phyloP scores from a whole-genome alignment of 2,797 vertebrate genomes.

The Myotis pilosus region DNA sequence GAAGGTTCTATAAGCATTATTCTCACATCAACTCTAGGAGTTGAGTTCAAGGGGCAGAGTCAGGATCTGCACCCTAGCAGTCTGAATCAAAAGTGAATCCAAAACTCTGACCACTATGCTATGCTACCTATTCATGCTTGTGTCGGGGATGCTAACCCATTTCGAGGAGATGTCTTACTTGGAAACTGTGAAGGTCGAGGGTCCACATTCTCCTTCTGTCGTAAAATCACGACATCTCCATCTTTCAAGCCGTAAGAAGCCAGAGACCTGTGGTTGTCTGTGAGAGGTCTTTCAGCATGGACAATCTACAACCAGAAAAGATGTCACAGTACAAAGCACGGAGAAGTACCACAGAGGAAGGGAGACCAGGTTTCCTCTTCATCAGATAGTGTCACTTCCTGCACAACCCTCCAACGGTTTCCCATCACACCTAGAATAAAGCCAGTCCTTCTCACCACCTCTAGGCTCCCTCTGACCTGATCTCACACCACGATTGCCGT shows the following conservation, averaged over 20 bases:
- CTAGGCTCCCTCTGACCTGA: background rate
- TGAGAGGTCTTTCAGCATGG: slow-evolving; percentile 92
- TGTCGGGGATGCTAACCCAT: too few species aligned
- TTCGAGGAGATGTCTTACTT: slow-evolving; percentile 74
- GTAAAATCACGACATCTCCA: slow-evolving; percentile 95
- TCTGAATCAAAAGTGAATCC: background rate
- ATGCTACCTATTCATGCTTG: background rate
- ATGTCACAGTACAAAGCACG: background rate
- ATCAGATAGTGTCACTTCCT: background rate
- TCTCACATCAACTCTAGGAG: background rate
- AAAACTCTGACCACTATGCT: background rate
- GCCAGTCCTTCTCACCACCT: background rate
- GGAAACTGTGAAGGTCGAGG: slow-evolving; percentile 85
- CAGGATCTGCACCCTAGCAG: background rate
- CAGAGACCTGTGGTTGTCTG: slow-evolving; percentile 94
- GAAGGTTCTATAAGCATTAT: background rate
- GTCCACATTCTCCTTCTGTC: slow-evolving; percentile 89
- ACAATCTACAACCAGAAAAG: slow-evolving; percentile 86
- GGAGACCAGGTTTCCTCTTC: background rate
- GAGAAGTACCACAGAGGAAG: background rate
- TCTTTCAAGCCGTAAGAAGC: slow-evolving; percentile 96
- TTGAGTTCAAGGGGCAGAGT: background rate
- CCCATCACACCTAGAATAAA: background rate
- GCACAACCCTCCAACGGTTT: background rate
- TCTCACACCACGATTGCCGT: background rate